Percentiles rank a stretch among this genome's conserved stretches.
phyloP scores from a whole-genome alignment of 2,113 vertebrate genomes.

The Lycaon pictus region DNA sequence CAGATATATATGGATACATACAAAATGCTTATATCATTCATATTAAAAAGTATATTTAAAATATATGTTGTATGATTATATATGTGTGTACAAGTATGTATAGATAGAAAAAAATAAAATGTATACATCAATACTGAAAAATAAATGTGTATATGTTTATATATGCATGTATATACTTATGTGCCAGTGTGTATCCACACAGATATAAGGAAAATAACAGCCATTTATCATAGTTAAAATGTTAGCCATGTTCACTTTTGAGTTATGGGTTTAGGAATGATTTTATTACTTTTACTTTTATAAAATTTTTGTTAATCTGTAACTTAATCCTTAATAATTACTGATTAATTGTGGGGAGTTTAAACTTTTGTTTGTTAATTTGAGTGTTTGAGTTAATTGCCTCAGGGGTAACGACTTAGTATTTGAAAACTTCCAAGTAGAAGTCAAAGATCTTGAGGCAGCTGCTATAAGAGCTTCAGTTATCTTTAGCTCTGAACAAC shows the following conservation, averaged over 20 bases:
- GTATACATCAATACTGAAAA: background rate
- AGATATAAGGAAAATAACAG: background rate
- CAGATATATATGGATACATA: background rate
- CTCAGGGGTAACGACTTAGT: background rate
- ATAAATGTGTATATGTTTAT: background rate
- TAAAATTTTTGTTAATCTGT: background rate
- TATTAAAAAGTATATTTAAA: background rate
- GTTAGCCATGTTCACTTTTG: background rate
- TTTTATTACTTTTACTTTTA: background rate
- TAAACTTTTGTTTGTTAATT: background rate
- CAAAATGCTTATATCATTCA: background rate
- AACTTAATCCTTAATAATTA: background rate
- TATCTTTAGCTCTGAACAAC: background rate
- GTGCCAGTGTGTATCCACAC: background rate
- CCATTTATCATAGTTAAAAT: background rate
- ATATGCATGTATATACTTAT: background rate
- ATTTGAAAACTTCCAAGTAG: background rate
- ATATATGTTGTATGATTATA: background rate
- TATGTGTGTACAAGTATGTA: background rate
- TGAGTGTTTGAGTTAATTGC: background rate
- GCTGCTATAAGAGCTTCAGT: background rate
- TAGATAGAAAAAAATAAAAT: background rate
- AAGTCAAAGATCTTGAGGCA: background rate
- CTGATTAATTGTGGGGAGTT: background rate
- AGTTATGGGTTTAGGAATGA: background rate